A percentile compares a stretch with the other conserved stretches of the same genome.
These are phyloP conservation scores for Stramonita haemastoma DNA, from an alignment of 2,888 invertebrate genomes.

Conservation along the genomic window DNA sequence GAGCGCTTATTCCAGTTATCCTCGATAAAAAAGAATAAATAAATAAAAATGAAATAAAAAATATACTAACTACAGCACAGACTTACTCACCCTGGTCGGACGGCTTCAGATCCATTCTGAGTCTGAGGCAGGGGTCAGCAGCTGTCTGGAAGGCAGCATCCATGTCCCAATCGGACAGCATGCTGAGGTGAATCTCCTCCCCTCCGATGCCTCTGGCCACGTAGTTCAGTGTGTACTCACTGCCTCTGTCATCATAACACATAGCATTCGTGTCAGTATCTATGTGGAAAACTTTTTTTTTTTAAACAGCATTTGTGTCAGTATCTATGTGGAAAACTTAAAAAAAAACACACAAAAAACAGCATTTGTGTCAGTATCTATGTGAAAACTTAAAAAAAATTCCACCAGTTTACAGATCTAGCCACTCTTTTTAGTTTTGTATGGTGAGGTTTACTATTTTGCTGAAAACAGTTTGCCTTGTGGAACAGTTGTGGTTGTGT, in stretches of 20 bases:
- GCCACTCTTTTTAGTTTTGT: not conserved
- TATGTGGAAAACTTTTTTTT: not conserved
- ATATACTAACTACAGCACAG: not conserved
- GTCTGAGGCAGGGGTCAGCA: slow-evolving; percentile 91
- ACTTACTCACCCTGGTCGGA: slow-evolving; percentile 84
- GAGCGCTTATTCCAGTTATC: no score
- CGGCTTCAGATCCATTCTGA: slow-evolving; percentile 92
- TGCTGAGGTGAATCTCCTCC: slow-evolving; percentile 88
- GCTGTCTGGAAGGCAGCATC: slow-evolving; percentile 95
- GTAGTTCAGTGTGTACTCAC: slow-evolving; percentile 94
- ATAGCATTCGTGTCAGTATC: not conserved
- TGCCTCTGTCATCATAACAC: slow-evolving; percentile 77
- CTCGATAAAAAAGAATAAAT: not conserved
- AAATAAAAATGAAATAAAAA: not conserved
- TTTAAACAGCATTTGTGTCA: not conserved
- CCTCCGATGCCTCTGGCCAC: slow-evolving; percentile 91
- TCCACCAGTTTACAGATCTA: not conserved
- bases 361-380: not conserved
- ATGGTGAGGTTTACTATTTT: not conserved
- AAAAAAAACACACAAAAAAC: not conserved
- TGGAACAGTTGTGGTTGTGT: no score
- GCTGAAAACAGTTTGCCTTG: no score
- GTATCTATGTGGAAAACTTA: not conserved
- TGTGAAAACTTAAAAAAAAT: not conserved
- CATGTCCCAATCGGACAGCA: slow-evolving; percentile 97